phyloP scores from a whole-genome alignment of 2,888 invertebrate genomes.

The Linyphia triangularis region DNA sequence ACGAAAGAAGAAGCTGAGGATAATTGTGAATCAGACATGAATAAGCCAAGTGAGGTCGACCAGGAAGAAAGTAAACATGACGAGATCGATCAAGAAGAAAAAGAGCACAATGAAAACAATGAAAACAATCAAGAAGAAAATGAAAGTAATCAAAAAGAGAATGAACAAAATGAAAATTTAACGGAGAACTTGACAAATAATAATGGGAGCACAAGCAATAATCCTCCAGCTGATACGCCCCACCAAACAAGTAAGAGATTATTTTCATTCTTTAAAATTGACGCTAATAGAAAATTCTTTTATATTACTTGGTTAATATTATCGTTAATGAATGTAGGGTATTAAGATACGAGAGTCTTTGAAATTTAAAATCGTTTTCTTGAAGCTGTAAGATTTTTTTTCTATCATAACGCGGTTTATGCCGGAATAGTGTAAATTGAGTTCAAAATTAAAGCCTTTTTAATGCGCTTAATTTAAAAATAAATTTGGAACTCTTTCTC shows the following conservation, averaged over 20 bases:
- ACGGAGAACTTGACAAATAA: neutral
- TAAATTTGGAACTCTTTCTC: no score
- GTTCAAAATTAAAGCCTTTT: neutral
- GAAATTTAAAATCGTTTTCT: neutral
- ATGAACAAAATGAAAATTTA: slow-evolving; percentile 11
- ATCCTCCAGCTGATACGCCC: slow-evolving; percentile 5
- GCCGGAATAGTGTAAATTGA: neutral
- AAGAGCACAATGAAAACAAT: slow-evolving; percentile 10
- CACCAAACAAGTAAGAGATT: slow-evolving; percentile 70
- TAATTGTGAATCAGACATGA: neutral
- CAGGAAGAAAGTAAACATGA: slow-evolving; percentile 4
- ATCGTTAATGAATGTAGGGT: neutral
- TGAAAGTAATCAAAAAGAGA: neutral
- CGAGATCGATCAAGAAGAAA: neutral
- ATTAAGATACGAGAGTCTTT: neutral
- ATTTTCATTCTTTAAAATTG: neutral
- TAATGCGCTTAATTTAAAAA: neutral
- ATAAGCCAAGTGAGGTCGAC: neutral
- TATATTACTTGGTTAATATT: neutral
- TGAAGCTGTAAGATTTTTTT: neutral
- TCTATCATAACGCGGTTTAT: neutral
- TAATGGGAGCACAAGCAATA: slow-evolving; percentile 11
- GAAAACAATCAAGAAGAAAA: slow-evolving; percentile 5
- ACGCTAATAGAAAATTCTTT: neutral
- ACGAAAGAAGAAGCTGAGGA: slow-evolving; percentile 4